Evolutionary conservation across 2,888 invertebrate species (phyloP).

Genomic region (Acanthacorydalis orientalis): DNA sequence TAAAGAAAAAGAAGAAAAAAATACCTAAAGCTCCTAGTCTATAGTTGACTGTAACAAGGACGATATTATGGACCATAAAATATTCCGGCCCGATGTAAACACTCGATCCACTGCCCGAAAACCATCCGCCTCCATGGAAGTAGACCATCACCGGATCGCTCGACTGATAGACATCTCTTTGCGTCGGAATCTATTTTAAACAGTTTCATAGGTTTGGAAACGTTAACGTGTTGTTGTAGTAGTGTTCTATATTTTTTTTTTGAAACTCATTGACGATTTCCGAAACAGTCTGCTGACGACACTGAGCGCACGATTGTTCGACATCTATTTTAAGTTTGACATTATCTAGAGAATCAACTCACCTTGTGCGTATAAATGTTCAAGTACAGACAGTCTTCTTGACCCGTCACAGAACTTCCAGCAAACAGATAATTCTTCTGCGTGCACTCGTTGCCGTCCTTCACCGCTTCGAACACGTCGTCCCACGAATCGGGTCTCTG

Average conservation of each 20-base stretch:
- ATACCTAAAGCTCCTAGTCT: constrained; percentile 22
- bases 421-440: constrained; percentile 26
- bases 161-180: no score
- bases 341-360: background rate
- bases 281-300: no score
- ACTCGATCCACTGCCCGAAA: constrained; percentile 28
- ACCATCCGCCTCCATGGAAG: constrained; percentile 34
- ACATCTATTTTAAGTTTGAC: no score
- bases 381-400: constrained; percentile 32
- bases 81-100: constrained; percentile 29
- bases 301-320: no score
- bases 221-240: background rate
- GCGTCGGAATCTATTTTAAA: no score
- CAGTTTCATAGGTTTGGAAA: background rate
- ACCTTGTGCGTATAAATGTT: constrained; percentile 29
- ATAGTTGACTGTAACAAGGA: constrained; percentile 31
- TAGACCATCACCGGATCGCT: constrained; percentile 30
- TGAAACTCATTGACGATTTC: no score
- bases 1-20: no score
- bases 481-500: constrained; percentile 16
- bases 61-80: constrained; percentile 30
- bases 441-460: constrained; percentile 23
- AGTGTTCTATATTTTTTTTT: background rate
- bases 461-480: constrained; percentile 17
- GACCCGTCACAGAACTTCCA: constrained; percentile 18